Conservation (phyloP, 2,113 vertebrate genomes). For the Triplophysa siluroides region DNA sequence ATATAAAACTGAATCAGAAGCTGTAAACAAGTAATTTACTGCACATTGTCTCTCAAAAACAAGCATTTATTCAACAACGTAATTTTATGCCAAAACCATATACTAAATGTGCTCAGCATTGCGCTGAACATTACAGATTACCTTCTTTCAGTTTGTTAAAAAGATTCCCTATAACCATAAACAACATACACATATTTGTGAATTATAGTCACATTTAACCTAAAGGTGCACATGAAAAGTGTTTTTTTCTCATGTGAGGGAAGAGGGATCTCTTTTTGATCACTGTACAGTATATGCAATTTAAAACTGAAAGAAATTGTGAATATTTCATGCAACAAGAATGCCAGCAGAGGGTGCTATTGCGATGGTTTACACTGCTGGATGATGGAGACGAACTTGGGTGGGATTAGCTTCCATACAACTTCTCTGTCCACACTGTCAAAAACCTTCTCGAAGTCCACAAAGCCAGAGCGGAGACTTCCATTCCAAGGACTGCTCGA, state of each 20-base stretch:
- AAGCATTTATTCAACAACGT: background rate
- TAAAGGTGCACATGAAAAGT: background rate
- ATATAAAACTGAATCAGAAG: background rate
- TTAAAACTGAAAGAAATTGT: background rate
- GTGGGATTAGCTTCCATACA: too few relatives aligned
- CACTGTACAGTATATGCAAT: background rate
- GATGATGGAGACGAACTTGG: too few relatives aligned
- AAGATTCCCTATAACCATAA: background rate
- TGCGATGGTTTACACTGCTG: background rate
- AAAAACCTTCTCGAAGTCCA: too few relatives aligned
- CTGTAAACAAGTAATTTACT: background rate
- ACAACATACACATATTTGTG: background rate
- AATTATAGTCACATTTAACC: background rate
- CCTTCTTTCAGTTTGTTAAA: too few relatives aligned
- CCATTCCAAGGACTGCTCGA: too few relatives aligned
- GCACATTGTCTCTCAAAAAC: background rate
- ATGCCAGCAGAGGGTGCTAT: slow-evolving; percentile 27
- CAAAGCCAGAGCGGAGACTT: too few relatives aligned
- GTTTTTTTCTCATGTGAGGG: background rate
- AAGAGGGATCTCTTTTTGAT: background rate
- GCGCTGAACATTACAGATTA: background rate
- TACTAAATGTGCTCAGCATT: too few relatives aligned
- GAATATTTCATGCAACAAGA: background rate
- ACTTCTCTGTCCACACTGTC: too few relatives aligned
- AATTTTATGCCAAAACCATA: background rate